Conservation (phyloP, 2,797 vertebrate genomes). For the Yasuhikotakia modesta region DNA sequence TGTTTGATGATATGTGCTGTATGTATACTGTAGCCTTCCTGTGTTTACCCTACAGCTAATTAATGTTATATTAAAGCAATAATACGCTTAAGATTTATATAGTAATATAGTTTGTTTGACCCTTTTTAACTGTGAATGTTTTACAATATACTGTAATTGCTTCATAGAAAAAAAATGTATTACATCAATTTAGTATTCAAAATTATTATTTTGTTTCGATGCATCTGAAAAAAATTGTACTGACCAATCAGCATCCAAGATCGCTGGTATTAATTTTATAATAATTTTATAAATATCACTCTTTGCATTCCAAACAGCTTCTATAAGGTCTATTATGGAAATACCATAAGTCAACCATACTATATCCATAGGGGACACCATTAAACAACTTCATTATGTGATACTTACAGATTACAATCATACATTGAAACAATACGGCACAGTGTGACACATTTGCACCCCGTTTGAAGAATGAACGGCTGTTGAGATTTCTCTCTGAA, state of each 20-base stretch:
- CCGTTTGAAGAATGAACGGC: background rate
- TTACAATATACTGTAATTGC: background rate
- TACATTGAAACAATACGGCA: conserved; percentile 33
- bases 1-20: background rate
- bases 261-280: background rate
- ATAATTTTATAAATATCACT: background rate
- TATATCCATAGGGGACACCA: background rate
- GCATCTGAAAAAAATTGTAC: background rate
- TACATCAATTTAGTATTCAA: background rate
- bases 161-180: background rate
- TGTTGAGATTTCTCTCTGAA: background rate
- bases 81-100: too few relatives aligned
- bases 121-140: background rate
- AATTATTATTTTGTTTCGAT: background rate
- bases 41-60: too few relatives aligned
- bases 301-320: background rate
- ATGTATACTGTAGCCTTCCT: too few relatives aligned
- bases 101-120: background rate
- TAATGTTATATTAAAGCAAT: too few relatives aligned
- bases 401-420: background rate
- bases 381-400: conserved; percentile 27
- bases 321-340: background rate
- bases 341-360: background rate
- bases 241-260: background rate
- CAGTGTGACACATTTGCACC: conserved; percentile 22